Evolutionary conservation across 2,888 invertebrate genomes (phyloP), one percentile per base, ranked within the genome.

Genomic region (Drosophila siamana): DNA sequence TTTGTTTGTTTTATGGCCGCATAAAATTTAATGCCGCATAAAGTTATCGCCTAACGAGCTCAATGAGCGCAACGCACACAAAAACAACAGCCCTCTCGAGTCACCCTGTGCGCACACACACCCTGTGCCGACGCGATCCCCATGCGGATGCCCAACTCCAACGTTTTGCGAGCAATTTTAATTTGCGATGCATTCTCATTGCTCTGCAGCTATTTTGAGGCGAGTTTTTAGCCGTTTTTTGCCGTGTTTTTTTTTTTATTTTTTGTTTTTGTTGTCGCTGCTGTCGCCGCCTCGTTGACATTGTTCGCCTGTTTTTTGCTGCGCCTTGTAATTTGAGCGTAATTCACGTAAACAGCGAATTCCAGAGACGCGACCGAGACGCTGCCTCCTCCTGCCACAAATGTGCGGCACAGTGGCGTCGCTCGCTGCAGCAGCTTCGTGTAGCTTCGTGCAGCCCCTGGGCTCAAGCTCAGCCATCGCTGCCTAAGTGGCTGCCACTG

Each of bases 331-430:
- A 83, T 88, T 83, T 88, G 86, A 83, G 82, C 80, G 90, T 89
- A 89, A 90, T 90, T 90, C 89, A 79, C 90, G 81, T 89, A 81
- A 90, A 83, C 89, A 78, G 60, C 74, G 54, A 78, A 90, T 89
- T 85, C 90, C 80, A 28, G 56, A 40, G 65, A 63, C 33, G 68
- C 47, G 47, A 60, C 54, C 52, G 61, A 36, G 40, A 22, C 61
- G 7, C 30, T 60, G 77, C 11, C 30, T 30, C 33, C 78, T 71
- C 15, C 26, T 56, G 50, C 66, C 64, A 38, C 33, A n/a, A 33
- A 64, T 41, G 62, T 13, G 22, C 16, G 15, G 15, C 11, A 26
- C 77, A 77, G 65, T 22, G 82, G 55, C 71, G 52, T 48, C 38
- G 5, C 11, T n/a, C n/a, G 33, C n/a, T n/a, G n/a, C n/a, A n/a